Conservation (phyloP, 1,140 invertebrate genomes). For the Zaprionus davidi region DNA sequence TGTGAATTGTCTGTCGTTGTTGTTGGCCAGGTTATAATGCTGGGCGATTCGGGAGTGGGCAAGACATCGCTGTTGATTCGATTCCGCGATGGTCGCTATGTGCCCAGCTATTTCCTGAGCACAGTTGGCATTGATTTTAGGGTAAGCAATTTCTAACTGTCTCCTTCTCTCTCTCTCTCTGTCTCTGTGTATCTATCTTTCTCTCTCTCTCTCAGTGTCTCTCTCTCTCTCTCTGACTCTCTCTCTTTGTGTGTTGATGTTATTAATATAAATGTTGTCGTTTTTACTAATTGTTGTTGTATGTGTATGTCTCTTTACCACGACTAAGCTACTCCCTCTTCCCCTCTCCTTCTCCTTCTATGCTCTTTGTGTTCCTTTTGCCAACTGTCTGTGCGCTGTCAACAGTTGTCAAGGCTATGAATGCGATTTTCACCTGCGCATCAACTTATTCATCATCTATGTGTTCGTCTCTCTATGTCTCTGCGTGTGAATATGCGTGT, state of each 20-base stretch:
- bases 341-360: slow-evolving; percentile 13
- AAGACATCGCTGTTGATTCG: slow-evolving; percentile 94
- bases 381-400: slow-evolving; percentile 54
- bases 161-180: slow-evolving; percentile 6
- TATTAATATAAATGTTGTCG: slow-evolving; percentile 53
- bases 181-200: slow-evolving; percentile 14
- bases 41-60: slow-evolving; percentile 95
- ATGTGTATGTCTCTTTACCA: slow-evolving; percentile 9
- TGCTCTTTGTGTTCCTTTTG: slow-evolving; percentile 17
- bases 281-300: slow-evolving; percentile 62
- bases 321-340: slow-evolving; percentile 3
- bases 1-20: slow-evolving; percentile 28
- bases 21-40: slow-evolving; percentile 91
- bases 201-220: slow-evolving; percentile 21
- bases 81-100: slow-evolving; percentile 93
- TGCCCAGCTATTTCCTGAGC: slow-evolving; percentile 95
- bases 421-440: slow-evolving; percentile 72
- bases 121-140: slow-evolving; percentile 98
- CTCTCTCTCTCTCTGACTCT: slow-evolving; percentile 18
- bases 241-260: slow-evolving; percentile 37
- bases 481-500: slow-evolving; percentile 17
- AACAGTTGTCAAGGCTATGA: slow-evolving; percentile 76
- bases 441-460: slow-evolving; percentile 37
- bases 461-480: slow-evolving; percentile 8
- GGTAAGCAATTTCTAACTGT: slow-evolving; percentile 86